These are phyloP conservation scores for Drosophila infuscata DNA, from an alignment of 2,888 invertebrate species.

Conservation along the genomic window DNA sequence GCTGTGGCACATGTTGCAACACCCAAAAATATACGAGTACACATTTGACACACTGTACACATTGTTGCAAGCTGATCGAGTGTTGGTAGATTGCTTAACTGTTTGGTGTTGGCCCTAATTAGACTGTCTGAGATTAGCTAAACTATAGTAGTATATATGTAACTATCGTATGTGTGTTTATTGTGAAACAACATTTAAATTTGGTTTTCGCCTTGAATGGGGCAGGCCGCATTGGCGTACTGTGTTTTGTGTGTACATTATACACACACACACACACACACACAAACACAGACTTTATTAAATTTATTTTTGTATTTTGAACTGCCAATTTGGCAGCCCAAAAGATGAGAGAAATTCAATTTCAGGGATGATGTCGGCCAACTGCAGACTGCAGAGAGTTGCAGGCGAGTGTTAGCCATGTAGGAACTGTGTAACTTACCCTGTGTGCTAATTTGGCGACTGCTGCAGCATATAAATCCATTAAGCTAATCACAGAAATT, in stretches of 20 bases:
- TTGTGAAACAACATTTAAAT: conserved; percentile 27
- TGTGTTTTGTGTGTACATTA: background rate
- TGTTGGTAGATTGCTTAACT: conserved; percentile 34
- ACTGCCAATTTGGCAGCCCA: conserved; percentile 55
- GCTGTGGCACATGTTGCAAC: conserved; percentile 14
- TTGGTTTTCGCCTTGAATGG: conserved; percentile 5
- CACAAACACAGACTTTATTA: conserved; percentile 27
- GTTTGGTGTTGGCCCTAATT: conserved; percentile 48
- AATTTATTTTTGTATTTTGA: conserved; percentile 51
- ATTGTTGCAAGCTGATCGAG: conserved; percentile 6
- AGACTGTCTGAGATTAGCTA: conserved; percentile 18
- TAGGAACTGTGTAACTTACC: conserved; percentile 8
- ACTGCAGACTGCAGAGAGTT: conserved; percentile 17
- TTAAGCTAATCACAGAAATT: conserved; percentile 67
- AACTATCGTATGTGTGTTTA: conserved; percentile 4
- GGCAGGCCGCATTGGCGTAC: background rate
- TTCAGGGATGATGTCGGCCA: conserved; percentile 28
- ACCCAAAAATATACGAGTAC: background rate
- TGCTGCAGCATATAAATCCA: conserved; percentile 66
- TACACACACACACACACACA: conserved; percentile 5
- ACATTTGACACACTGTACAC: background rate
- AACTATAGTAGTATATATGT: background rate
- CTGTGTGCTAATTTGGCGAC: conserved; percentile 53
- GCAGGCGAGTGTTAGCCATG: background rate
- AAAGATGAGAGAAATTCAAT: conserved; percentile 59